Evolutionary conservation across 2,797 vertebrate genomes (phyloP).

Genomic region (Chaetodon trifasciatus): DNA sequence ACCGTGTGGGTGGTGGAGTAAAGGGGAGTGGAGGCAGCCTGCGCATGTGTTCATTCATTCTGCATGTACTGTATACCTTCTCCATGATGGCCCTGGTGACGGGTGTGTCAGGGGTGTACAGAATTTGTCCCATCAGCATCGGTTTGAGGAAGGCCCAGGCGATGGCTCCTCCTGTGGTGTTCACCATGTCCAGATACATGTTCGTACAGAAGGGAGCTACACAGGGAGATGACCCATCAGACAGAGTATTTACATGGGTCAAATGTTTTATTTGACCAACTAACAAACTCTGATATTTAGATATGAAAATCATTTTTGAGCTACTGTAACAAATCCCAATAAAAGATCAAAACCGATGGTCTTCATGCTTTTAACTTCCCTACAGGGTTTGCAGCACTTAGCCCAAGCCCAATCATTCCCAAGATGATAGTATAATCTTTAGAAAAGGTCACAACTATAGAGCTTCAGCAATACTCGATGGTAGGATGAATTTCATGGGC

Average conservation of each 20-base stretch:
- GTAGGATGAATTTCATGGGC: not conserved
- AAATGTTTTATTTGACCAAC: not conserved
- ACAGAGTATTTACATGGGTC: not conserved
- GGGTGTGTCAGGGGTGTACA: conserved; percentile 91
- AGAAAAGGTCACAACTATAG: not conserved
- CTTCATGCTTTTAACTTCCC: not conserved
- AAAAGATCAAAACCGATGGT: not conserved
- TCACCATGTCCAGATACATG: conserved; percentile 95
- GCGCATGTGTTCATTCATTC: not conserved
- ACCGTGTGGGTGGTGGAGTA: not conserved
- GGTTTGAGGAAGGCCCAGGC: conserved; percentile 98
- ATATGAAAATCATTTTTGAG: not conserved
- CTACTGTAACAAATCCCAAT: not conserved
- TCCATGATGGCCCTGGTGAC: conserved; percentile 90
- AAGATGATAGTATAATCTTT: not conserved
- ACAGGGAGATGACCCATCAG: conserved; percentile 27
- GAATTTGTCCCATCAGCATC: conserved; percentile 93
- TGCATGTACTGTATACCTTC: conserved; percentile 84
- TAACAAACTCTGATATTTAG: not conserved
- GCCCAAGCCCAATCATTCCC: not conserved
- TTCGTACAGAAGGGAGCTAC: conserved; percentile 92
- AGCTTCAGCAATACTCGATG: not conserved
- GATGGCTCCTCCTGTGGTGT: conserved; percentile 92
- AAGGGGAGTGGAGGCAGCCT: not conserved
- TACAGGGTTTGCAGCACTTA: not conserved